These are phyloP conservation scores for Hesperia comma DNA, from an alignment of 2,888 invertebrate genomes.

Conservation along the genomic window DNA sequence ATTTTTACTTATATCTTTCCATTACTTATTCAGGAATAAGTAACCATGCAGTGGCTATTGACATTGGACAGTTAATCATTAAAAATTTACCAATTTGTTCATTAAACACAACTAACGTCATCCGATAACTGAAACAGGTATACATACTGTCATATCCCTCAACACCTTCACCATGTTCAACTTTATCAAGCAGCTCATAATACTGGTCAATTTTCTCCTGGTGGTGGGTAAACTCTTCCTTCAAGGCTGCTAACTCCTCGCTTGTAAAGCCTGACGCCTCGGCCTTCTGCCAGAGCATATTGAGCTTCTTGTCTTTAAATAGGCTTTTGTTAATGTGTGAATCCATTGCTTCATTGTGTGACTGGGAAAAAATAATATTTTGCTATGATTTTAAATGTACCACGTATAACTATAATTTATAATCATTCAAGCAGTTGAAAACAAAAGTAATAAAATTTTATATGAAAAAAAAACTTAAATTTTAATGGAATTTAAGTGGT, in stretches of 20 bases:
- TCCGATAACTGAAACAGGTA: not conserved
- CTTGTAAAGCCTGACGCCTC: slow-evolving; percentile 93
- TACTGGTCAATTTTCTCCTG: slow-evolving; percentile 97
- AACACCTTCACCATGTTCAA: slow-evolving; percentile 81
- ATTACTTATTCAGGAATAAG: no score
- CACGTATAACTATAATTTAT: no score
- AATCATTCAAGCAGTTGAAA: no score
- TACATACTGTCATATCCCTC: slow-evolving; percentile 87
- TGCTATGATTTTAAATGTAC: no score
- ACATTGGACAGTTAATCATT: no score
- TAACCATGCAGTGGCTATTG: no score
- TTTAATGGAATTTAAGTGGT: no score
- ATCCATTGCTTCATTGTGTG: slow-evolving; percentile 75
- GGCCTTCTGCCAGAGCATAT: slow-evolving; percentile 95
- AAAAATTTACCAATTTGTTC: no score
- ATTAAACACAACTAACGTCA: not conserved
- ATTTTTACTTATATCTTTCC: no score
- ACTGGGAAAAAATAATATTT: slow-evolving; percentile 48
- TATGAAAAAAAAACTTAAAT: no score
- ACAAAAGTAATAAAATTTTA: no score
- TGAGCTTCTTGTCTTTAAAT: slow-evolving; percentile 95
- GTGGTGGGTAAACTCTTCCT: slow-evolving; percentile 95
- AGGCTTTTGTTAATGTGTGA: slow-evolving; percentile 88
- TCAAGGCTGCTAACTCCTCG: slow-evolving; percentile 91
- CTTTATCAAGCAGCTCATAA: slow-evolving; percentile 89